phyloP scores from a whole-genome alignment of 1,140 invertebrate genomes.

The Drosophila cardini region DNA sequence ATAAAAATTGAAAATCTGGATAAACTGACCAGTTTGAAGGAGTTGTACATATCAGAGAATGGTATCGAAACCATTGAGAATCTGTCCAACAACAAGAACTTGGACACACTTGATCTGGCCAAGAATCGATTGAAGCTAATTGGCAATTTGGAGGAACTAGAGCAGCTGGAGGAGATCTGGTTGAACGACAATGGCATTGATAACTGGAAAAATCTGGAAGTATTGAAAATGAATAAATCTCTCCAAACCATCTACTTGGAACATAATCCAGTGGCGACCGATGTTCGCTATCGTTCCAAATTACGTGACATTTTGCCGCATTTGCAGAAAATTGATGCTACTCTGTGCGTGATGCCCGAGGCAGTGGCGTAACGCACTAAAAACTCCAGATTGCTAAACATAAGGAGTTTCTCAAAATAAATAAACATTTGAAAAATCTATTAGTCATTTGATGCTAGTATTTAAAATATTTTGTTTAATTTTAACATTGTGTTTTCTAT shows the following conservation, averaged over 20 bases:
- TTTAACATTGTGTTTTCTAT: neutral
- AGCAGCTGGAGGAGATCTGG: conserved; percentile 96
- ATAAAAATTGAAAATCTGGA: conserved; percentile 94
- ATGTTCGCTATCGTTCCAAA: conserved; percentile 95
- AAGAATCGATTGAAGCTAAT: conserved; percentile 94
- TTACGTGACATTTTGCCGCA: conserved; percentile 94
- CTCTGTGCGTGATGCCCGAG: conserved; percentile 87
- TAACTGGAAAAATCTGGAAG: conserved; percentile 94
- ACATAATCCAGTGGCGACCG: conserved; percentile 94
- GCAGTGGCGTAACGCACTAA: conserved; percentile 70
- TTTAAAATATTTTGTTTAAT: neutral
- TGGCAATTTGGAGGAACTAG: conserved; percentile 91
- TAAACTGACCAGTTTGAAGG: conserved; percentile 90
- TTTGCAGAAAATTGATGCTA: conserved; percentile 97
- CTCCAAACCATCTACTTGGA: conserved; percentile 97
- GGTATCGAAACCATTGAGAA: conserved; percentile 92
- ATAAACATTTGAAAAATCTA: neutral
- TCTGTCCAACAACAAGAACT: conserved; percentile 88
- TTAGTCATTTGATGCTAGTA: neutral
- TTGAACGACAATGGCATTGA: conserved; percentile 96
- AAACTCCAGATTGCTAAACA: conserved; percentile 10
- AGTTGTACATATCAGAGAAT: conserved; percentile 98
- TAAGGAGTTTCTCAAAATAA: conserved; percentile 5
- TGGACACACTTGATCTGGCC: conserved; percentile 96
- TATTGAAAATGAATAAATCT: conserved; percentile 90